Conservation (phyloP, 2,888 invertebrate species). For the Carabus problematicus region DNA sequence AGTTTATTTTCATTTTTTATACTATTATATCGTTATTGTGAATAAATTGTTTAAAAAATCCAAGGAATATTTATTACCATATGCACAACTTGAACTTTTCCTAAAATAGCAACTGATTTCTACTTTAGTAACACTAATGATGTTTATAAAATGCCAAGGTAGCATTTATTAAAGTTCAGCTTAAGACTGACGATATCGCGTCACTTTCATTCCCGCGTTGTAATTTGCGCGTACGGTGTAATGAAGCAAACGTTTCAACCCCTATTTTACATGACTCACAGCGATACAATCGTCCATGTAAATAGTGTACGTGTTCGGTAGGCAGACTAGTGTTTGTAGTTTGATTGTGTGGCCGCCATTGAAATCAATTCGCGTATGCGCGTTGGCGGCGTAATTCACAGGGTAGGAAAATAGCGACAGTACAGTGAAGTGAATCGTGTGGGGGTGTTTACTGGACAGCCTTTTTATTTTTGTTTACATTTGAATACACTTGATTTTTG, state of each 20-base stretch:
- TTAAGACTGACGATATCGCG: no score
- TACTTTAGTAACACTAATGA: no score
- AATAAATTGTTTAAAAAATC: no score
- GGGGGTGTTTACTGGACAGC: slow-evolving; percentile 14
- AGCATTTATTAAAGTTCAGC: no score
- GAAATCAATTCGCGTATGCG: slow-evolving; percentile 29
- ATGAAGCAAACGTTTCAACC: neutral
- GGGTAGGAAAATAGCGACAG: slow-evolving; percentile 9
- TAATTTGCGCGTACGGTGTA: neutral
- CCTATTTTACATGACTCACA: slow-evolving; percentile 13
- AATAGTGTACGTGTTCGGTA: neutral
- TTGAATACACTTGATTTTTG: slow-evolving; percentile 4
- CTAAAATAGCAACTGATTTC: no score
- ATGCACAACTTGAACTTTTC: no score
- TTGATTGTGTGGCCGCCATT: neutral
- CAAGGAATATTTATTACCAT: no score
- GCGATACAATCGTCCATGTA: neutral
- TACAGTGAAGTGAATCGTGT: neutral
- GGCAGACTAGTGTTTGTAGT: neutral
- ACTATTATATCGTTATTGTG: no score
- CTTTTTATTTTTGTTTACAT: slow-evolving; percentile 25
- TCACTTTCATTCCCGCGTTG: neutral
- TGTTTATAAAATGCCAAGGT: no score
- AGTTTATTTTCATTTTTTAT: no score
- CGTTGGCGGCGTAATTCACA: neutral